A percentile compares a stretch with the other conserved stretches of the same genome.
These are phyloP conservation scores for Pterostichus niger DNA, from an alignment of 2,888 invertebrate genomes.

Conservation along the genomic window DNA sequence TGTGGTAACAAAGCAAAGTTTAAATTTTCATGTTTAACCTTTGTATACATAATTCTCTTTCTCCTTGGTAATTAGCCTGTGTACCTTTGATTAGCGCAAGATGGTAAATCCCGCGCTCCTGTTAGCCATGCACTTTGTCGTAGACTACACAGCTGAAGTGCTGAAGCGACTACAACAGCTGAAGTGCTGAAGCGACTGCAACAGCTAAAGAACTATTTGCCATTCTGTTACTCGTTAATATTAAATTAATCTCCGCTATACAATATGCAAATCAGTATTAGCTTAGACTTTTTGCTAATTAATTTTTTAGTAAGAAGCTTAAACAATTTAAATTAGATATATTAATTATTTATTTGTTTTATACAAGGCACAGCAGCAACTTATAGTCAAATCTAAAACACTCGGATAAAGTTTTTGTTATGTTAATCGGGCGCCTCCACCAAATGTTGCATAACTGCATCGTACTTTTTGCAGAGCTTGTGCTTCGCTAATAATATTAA, in stretches of 20 bases:
- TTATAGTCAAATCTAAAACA: no score
- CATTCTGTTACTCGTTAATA: constrained; percentile 1
- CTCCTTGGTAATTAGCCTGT: neutral
- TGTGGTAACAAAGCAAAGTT: neutral
- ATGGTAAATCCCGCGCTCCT: constrained; percentile 10
- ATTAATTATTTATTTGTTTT: no score
- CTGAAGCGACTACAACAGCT: neutral
- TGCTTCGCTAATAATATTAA: no score
- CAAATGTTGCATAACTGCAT: no score
- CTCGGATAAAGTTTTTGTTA: no score
- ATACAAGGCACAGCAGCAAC: no score
- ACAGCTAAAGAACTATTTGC: neutral
- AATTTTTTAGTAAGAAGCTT: neutral
- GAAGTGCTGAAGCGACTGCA: neutral
- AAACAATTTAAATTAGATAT: no score
- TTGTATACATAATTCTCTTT: constrained; percentile 12
- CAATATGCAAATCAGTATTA: constrained; percentile 8
- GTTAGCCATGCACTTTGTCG: constrained; percentile 28
- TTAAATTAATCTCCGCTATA: neutral
- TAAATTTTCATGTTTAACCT: neutral
- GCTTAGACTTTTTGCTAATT: constrained; percentile 5
- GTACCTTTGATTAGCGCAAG: constrained; percentile 18
- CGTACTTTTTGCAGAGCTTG: no score
- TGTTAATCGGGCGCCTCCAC: no score
- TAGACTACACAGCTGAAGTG: no score